Evolutionary conservation across 2,888 invertebrate genomes (phyloP).

Genomic region (Drosophila lacicola): DNA sequence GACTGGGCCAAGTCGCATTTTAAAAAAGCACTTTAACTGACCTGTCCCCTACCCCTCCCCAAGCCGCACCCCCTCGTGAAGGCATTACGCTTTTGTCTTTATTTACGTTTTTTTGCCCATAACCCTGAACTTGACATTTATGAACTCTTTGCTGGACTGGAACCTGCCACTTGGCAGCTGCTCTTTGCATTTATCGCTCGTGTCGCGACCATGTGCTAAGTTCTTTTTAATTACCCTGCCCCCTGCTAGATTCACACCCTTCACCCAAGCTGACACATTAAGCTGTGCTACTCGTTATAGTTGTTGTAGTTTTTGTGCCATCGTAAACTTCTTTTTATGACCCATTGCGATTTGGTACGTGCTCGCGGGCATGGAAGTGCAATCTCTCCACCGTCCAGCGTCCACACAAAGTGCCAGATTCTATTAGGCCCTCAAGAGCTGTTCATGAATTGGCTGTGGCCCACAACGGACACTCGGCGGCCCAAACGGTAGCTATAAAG

Average conservation of each 20-base stretch:
- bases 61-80: neutral
- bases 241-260: neutral
- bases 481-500: slow-evolving; percentile 21
- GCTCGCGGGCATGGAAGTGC: slow-evolving; percentile 49
- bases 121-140: slow-evolving; percentile 79
- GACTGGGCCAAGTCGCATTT: slow-evolving; percentile 30
- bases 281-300: slow-evolving; percentile 23
- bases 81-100: slow-evolving; percentile 27
- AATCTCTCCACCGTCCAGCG: slow-evolving; percentile 26
- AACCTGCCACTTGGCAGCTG: slow-evolving; percentile 33
- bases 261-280: slow-evolving; percentile 7
- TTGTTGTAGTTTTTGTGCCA: slow-evolving; percentile 31
- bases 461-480: slow-evolving; percentile 1
- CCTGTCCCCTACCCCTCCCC: neutral
- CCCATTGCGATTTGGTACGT: slow-evolving; percentile 52
- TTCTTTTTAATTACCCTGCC: slow-evolving; percentile 69
- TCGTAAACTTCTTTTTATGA: slow-evolving; percentile 56
- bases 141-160: slow-evolving; percentile 49
- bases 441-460: slow-evolving; percentile 7
- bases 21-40: slow-evolving; percentile 33
- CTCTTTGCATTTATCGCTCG: slow-evolving; percentile 41
- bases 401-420: slow-evolving; percentile 19
- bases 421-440: slow-evolving; percentile 25
- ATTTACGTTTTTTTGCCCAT: slow-evolving; percentile 31
- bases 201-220: slow-evolving; percentile 70